Percentiles rank a stretch among this genome's conserved stretches.
Conservation (phyloP, 2,888 invertebrate genomes). For the Zhengitettix transpicula region DNA sequence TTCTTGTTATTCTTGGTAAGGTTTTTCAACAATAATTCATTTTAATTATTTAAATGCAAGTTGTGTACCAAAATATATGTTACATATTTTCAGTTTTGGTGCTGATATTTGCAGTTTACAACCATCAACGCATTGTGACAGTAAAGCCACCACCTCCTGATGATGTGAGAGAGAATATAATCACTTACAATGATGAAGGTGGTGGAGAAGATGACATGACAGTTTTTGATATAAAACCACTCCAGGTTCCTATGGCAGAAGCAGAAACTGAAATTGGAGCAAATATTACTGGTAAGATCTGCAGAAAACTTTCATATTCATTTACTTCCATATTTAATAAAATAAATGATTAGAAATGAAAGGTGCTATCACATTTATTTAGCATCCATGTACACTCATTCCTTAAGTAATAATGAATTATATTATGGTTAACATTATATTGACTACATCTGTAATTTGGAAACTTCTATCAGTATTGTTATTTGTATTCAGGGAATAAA, state of each 20-base stretch:
- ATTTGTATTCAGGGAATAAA: too few relatives aligned
- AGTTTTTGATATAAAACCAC: background rate
- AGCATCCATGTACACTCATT: too few relatives aligned
- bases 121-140: background rate
- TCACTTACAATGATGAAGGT: background rate
- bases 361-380: too few relatives aligned
- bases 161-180: background rate
- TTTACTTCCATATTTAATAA: too few relatives aligned
- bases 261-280: background rate
- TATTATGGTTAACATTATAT: too few relatives aligned
- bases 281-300: background rate
- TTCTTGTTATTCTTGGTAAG: conserved; percentile 34
- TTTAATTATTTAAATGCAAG: too few relatives aligned
- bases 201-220: background rate
- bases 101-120: background rate
- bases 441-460: too few relatives aligned
- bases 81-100: background rate
- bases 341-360: too few relatives aligned
- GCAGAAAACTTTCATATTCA: too few relatives aligned
- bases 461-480: too few relatives aligned
- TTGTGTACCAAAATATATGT: background rate
- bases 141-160: background rate
- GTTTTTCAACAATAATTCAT: conserved; percentile 9
- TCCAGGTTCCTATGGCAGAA: background rate
- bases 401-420: too few relatives aligned